Evolutionary conservation across 1,140 invertebrate genomes (phyloP), one percentile per base, ranked within the genome.

Genomic region (Phymorhynchus buccinoides): DNA sequence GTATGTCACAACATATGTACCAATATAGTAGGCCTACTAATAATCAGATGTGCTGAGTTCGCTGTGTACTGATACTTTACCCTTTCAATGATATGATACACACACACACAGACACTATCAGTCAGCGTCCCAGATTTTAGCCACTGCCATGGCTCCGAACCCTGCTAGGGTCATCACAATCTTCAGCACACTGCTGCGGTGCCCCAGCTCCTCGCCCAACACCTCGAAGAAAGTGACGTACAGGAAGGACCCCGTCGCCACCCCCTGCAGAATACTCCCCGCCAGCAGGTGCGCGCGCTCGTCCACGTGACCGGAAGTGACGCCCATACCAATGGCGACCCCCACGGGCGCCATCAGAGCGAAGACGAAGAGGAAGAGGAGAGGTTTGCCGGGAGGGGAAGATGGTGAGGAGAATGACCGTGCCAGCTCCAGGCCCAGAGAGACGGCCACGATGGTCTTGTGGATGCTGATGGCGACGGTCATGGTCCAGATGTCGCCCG

Each of bases 161-260:
- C 89, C 89, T 9, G 86, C 3, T 0, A 86, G 1, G 30, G 87
- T 75, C 35, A 80, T 83, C 7, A 90, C 83, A 32, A 90, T 84
- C 42, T 89, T 87, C 0, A 84, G 35, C 35, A 90, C 35, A 2
- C 39, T 44, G 42, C 66, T 39, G 27, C 35, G 16, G 52, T 42
- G 73, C 41, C 85, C 48, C 9, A 94, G 80, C 86, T 94, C 93
- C 80, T 93, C 90, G 18, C 92, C 97, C 48, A 98, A 93, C 56
- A 98, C 96, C 94, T 99, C 97, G 89, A 97, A 96, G 62, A 98
- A 96, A 0, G 97, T 97, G 48, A 98, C 97, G 92, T 98, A 98
- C 0, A 98, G 93, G 73, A 99, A 95, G 0, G 97, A 98, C 62
- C 97, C 97, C 18, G 96, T 96, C 18, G 97, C 97, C n/a, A 98